Conservation (phyloP, 2,888 invertebrate species). For the Chaetogeoica ovagalla region DNA sequence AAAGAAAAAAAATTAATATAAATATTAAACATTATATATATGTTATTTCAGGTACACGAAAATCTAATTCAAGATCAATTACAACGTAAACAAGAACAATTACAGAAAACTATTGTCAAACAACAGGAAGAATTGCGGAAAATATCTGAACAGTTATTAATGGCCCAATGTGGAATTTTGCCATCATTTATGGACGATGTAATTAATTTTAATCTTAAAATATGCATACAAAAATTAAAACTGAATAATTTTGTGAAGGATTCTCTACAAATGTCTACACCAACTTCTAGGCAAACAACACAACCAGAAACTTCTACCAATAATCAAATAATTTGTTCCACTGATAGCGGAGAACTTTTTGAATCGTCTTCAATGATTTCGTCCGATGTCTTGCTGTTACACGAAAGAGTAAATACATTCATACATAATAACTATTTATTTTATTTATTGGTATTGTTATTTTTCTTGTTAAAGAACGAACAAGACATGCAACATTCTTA, state of each 20-base stretch:
- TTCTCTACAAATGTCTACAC: constrained; percentile 21
- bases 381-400: constrained; percentile 34
- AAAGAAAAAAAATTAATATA: background rate
- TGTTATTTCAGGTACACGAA: constrained; percentile 62
- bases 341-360: constrained; percentile 4
- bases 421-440: background rate
- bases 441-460: background rate
- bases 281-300: constrained; percentile 21
- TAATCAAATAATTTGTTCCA: constrained; percentile 30
- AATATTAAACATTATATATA: background rate
- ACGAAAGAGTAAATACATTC: constrained; percentile 22
- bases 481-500: constrained; percentile 35
- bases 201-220: background rate
- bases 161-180: constrained; percentile 76
- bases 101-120: constrained; percentile 80
- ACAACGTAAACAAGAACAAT: constrained; percentile 80
- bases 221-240: background rate
- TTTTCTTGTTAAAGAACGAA: constrained; percentile 39
- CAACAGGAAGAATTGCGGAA: constrained; percentile 84
- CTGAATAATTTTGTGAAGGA: constrained; percentile 9
- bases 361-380: constrained; percentile 28
- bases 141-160: constrained; percentile 82
- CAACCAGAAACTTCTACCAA: constrained; percentile 18
- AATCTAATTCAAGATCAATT: constrained; percentile 72
- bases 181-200: constrained; percentile 55